Evolutionary conservation across 1,140 invertebrate genomes (phyloP), one percentile per base, ranked within the genome.

Genomic region (Batillaria attramentaria): DNA sequence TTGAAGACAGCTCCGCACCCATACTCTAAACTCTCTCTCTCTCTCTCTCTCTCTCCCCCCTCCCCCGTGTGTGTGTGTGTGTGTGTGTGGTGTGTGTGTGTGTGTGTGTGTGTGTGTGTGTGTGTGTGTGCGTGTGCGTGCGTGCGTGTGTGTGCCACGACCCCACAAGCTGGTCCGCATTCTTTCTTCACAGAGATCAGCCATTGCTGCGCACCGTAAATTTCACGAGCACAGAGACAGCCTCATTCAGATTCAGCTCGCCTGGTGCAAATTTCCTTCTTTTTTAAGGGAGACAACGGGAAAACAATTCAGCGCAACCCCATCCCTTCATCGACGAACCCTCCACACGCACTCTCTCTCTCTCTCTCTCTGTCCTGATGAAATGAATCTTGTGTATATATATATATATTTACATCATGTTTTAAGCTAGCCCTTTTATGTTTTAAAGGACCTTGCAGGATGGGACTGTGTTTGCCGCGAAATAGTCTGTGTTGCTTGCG

Each of bases 31-130:
- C 10, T 13, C 46, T 13, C 10, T 24, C 46, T 50, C 10, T 54
- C 16, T 54, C 16, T 54, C 16, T 54, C 16, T 54, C 16, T 54
- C 16, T 2, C 16, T 54, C 16, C n/a, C 16, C n/a, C 16, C n/a
- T 16, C n/a, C 16, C n/a, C 16, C n/a, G 46, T 54, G 46, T 54
- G 46, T 54, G 46, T 54, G 46, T 54, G 46, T 54, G 46, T 54
- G 46, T 54, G 2, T 54, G 46, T 54, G n/a, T n/a, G n/a, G n/a
- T n/a, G n/a, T n/a, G 46, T 54, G 46, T 54, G 46, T 54, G 46
- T 54, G 46, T 54, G 46, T 54, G 46, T 54, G 46, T 54, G 46
- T 54, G 46, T 54, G 46, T 54, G 46, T 54, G 46, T 54, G 46
- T 54, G 46, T 54, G 46, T 54, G 46, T 54, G 46, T 54, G 46